Conservation (phyloP, 2,113 vertebrate genomes). For the Uropsilus gracilis region DNA sequence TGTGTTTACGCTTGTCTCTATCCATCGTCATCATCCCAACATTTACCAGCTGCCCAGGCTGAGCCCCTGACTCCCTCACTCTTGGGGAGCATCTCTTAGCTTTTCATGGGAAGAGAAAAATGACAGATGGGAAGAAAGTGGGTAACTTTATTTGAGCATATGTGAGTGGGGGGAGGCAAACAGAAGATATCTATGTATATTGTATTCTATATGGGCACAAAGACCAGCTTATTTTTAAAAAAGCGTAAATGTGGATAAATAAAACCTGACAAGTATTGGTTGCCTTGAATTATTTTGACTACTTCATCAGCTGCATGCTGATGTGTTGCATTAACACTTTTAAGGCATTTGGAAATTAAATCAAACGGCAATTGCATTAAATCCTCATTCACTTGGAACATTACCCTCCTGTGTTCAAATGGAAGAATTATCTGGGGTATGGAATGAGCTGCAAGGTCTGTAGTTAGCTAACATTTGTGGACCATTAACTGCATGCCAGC, state of each 20-base stretch:
- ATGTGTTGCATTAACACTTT: constrained; percentile 78
- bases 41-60: neutral
- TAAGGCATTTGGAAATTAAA: constrained; percentile 76
- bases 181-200: constrained; percentile 49
- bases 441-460: neutral
- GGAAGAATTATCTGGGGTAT: constrained; percentile 1
- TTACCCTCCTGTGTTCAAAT: constrained; percentile 55
- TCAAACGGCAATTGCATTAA: constrained; percentile 73
- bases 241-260: constrained; percentile 77
- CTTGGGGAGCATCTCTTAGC: neutral
- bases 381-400: constrained; percentile 59
- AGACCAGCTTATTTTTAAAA: constrained; percentile 72
- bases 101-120: constrained; percentile 47
- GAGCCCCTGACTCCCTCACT: neutral
- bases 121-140: constrained; percentile 71
- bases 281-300: constrained; percentile 80
- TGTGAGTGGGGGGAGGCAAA: constrained; percentile 51
- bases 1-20: neutral
- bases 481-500: neutral
- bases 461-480: neutral
- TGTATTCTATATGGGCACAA: constrained; percentile 65
- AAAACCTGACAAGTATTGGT: constrained; percentile 78
- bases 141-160: constrained; percentile 67
- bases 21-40: neutral
- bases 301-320: constrained; percentile 75